Base-by-base conservation (phyloP, 2,797 vertebrate genomes). In the Sphenopsis melanotis region DNA sequence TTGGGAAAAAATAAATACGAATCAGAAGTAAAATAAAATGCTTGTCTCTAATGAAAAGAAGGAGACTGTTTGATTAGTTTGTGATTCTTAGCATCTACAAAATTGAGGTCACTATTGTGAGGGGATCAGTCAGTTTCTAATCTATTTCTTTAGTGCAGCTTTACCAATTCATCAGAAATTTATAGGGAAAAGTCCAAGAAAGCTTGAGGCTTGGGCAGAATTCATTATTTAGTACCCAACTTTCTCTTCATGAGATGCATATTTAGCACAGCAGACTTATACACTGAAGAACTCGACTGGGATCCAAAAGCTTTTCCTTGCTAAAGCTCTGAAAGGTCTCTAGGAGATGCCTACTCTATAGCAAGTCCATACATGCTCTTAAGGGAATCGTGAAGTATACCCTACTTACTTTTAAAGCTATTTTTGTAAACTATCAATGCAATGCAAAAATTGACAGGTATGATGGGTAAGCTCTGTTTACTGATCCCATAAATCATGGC, bases 21-120 rank as follows among this genome's bases (percentile, higher is more conserved):
- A 96, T 95, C 87, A 94, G 93, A 95, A 93, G 71, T 89, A 96
- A 97, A 96, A 93, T 41, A 83, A 96, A 96, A 71, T 76, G 53
- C 30, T 89, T 87, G 75, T 86, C 82, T 90, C 72, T 94, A 94
- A 89, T 92, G 85, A 87, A 94, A 95, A 94, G 41, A 65, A 71
- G 53, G 34, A 92, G 44, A 75, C 71, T 75, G 19, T 87, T 94
- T 75, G 95, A 78, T 88, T 91, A 63, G 79, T 79, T 94, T 91
- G 84, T 74, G 91, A 89, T 86, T 94, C 93, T 92, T 86, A 95
- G 76, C 83, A 83, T 90, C 93, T 93, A 86, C 76, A 93, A 92
- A 96, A 97, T 95, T 90, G 89, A 96, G 94, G 93, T 95, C 91
- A 93, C 56, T 75, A 15, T 80, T 91, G 66, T 90, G 84, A 92